phyloP scores from a whole-genome alignment of 2,888 invertebrate genomes.

The Diarsia dahlii region DNA sequence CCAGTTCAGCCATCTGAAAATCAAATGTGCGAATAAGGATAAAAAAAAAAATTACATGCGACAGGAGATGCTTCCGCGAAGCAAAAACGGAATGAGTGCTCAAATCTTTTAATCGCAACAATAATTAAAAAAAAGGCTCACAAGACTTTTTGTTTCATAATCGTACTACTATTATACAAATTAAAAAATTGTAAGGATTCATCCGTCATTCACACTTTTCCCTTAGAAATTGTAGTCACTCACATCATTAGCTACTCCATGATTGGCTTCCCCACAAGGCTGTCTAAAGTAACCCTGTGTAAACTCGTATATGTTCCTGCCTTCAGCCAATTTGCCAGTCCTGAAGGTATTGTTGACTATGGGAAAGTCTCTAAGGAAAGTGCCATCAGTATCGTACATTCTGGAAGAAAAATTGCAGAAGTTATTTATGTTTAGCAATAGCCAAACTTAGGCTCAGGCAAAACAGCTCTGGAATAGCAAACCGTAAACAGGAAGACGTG shows the following conservation, averaged over 20 bases:
- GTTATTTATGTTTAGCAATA: no score
- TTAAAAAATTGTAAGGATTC: no score
- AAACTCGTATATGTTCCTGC: constrained; percentile 12
- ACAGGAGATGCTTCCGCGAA: not conserved
- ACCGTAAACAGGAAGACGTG: no score
- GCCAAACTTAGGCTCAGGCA: no score
- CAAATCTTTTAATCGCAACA: not conserved
- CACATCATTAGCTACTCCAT: constrained; percentile 19
- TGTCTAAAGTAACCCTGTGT: constrained; percentile 28
- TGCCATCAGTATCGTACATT: constrained; percentile 24
- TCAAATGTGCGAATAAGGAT: not conserved
- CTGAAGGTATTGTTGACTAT: constrained; percentile 18
- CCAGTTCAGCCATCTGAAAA: constrained; percentile 21
- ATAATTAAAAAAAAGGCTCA: not conserved
- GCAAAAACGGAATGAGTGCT: not conserved
- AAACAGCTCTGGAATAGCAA: no score
- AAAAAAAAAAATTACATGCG: not conserved
- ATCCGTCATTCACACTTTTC: not conserved
- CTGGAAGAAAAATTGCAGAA: constrained; percentile 1
- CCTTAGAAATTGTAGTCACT: not conserved
- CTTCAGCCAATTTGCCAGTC: constrained; percentile 11
- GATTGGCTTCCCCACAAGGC: not conserved
- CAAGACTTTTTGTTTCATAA: no score
- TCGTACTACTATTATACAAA: no score
- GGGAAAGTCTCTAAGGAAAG: constrained; percentile 11